These are phyloP conservation scores for Hirtodrosophila trivittata DNA, from an alignment of 2,888 invertebrate species.

Conservation along the genomic window DNA sequence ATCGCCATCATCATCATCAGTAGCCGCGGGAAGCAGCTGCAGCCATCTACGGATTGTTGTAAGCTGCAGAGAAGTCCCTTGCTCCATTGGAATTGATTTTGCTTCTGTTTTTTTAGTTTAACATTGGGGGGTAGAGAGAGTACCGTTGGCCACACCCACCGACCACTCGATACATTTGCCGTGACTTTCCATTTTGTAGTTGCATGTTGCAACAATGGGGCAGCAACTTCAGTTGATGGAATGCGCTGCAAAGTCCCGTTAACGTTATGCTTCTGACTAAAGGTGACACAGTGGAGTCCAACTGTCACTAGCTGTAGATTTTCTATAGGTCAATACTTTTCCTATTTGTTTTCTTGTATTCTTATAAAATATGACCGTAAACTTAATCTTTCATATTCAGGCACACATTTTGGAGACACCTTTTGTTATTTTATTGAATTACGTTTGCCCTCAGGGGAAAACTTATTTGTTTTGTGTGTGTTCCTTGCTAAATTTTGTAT, in stretches of 20 bases:
- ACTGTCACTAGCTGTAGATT: too few relatives aligned
- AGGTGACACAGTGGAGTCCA: conserved; percentile 8
- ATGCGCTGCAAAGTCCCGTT: conserved; percentile 29
- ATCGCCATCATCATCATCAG: conserved; percentile 17
- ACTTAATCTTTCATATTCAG: too few relatives aligned
- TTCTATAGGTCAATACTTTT: too few relatives aligned
- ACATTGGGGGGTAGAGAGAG: conserved; percentile 21
- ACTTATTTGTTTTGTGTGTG: background rate
- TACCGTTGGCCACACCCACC: conserved; percentile 11
- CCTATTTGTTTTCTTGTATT: too few relatives aligned
- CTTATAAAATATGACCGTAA: too few relatives aligned
- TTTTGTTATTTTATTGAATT: too few relatives aligned
- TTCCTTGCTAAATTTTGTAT: too few relatives aligned
- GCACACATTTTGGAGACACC: too few relatives aligned
- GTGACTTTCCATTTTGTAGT: conserved; percentile 41
- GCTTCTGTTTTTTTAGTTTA: conserved; percentile 23
- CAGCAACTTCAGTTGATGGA: conserved; percentile 40
- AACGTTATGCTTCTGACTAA: conserved; percentile 8
- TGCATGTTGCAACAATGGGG: conserved; percentile 46
- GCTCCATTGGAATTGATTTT: conserved; percentile 49
- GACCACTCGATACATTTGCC: conserved; percentile 32
- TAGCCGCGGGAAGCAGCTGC: conserved; percentile 15
- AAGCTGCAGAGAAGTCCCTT: conserved; percentile 35
- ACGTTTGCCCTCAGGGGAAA: too few relatives aligned
- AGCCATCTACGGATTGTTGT: conserved; percentile 21